Evolutionary conservation across 35 echinoderm and acorn worm genomes (phyloP), one percentile per base, ranked within the genome.

Genomic region (Diadema setosum): DNA sequence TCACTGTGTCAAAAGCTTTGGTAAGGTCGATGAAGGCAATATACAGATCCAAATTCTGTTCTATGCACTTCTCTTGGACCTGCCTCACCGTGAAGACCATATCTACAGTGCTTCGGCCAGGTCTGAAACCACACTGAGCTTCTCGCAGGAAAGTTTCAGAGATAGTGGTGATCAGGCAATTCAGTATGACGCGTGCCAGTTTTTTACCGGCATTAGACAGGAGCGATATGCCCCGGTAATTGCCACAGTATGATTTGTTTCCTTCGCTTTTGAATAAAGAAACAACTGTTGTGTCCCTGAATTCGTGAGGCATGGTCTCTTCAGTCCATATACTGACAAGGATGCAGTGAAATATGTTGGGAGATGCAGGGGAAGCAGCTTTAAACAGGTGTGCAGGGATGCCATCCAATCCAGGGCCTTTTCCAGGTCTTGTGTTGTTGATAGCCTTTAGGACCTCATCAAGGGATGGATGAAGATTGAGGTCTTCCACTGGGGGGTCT

Each of bases 1-100:
- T n/a, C n/a, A 87, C 57, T 24, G 46, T 52, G 30, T 93, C 49
- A 39, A 93, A 93, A 0, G 91, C 73, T n/a, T 93, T 93, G 24
- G 91, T 87, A 1, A 93, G 76, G 45, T 93, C 65, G 30, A 87
- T 78, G 80, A 93, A 87, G 31, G 74, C 84, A 35, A 43, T 43
- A 65, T 42, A 64, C 11, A 86, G 46, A 43, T 67, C 50, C 42
- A 61, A 36, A 6, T 81, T 81, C 46, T 87, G 84, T 70, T 87
- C 91, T 36, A 16, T 64, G 36, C 75, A 87, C 26, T 83, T 93
- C 56, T 93, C 75, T 39, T 70, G 84, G 0, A 86, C 58, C 39
- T 70, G 84, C 24, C 59, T 0, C 1, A 86, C 60, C 5, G 84
- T 16, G 64, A 70, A 73, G 1, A 86, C 42, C 60, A 86, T 86